phyloP scores from a whole-genome alignment of 2,888 invertebrate species.

The Plagiodera versicolora region DNA sequence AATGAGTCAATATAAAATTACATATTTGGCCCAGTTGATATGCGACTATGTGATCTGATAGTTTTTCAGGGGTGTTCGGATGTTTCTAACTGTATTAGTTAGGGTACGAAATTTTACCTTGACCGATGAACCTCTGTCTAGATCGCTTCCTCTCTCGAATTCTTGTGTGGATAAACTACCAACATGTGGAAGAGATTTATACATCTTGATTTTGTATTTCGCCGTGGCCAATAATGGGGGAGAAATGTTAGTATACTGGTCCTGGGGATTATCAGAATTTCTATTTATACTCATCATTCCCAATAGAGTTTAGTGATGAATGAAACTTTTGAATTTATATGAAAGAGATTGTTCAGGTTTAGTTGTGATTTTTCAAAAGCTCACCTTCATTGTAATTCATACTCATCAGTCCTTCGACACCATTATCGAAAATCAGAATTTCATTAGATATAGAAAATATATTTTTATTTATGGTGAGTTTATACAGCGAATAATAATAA shows the following conservation, averaged over 20 bases:
- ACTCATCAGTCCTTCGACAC: too few species aligned
- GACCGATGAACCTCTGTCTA: constrained; percentile 47
- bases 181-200: constrained; percentile 47
- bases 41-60: neutral
- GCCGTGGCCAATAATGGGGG: neutral
- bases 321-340: neutral
- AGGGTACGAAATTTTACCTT: constrained; percentile 36
- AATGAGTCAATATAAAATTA: too few species aligned
- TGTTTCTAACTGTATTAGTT: constrained; percentile 21
- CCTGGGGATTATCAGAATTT: neutral
- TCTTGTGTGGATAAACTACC: constrained; percentile 40
- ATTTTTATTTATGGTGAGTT: too few species aligned
- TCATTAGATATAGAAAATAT: too few species aligned
- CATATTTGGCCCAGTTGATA: neutral
- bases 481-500: too few species aligned
- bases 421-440: too few species aligned
- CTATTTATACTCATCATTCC: neutral
- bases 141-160: constrained; percentile 41
- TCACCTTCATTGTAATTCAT: too few species aligned
- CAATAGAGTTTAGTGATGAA: neutral
- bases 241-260: neutral
- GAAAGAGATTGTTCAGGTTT: neutral
- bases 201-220: constrained; percentile 8
- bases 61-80: constrained; percentile 15
- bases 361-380: too few species aligned